Evolutionary conservation across 92 coral and sea anemone genomes (phyloP).

Genomic region (Zoanthus solanderi): DNA sequence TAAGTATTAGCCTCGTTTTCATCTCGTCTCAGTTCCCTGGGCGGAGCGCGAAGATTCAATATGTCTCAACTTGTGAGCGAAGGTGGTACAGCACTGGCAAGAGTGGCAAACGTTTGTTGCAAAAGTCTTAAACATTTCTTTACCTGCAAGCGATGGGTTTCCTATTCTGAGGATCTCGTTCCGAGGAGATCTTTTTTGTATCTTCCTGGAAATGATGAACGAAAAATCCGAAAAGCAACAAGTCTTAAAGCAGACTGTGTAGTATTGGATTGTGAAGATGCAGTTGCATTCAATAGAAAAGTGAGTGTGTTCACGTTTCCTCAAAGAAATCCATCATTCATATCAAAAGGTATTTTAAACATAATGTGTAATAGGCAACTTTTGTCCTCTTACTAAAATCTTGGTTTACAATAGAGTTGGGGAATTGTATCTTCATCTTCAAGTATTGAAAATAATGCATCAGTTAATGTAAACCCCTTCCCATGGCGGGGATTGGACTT

Average conservation of each 20-base stretch:
- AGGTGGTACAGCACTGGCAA: neutral
- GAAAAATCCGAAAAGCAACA: conserved; percentile 87
- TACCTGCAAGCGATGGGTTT: conserved; percentile 28
- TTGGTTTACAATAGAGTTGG: no score
- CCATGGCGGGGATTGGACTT: no score
- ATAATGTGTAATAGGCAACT: neutral
- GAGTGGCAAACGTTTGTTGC: neutral
- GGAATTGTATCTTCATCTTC: no score
- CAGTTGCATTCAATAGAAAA: conserved; percentile 87
- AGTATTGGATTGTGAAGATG: conserved; percentile 97
- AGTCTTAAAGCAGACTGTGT: conserved; percentile 86
- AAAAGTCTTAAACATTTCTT: neutral
- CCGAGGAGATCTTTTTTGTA: conserved; percentile 97
- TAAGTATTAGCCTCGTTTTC: conserved; percentile 27
- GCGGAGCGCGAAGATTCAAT: conserved; percentile 42
- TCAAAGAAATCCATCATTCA: neutral
- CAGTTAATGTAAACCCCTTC: no score
- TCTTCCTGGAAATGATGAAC: conserved; percentile 95
- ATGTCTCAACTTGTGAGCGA: neutral
- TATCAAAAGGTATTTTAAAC: neutral
- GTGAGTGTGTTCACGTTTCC: conserved; percentile 34
- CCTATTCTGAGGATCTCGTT: conserved; percentile 42
- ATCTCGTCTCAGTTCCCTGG: conserved; percentile 24
- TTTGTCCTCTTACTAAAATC: no score
- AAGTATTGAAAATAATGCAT: no score